Evolutionary conservation across 2,797 vertebrate genomes (phyloP), one percentile per base, ranked within the genome.

Genomic region (Peromyscus melanophrys): DNA sequence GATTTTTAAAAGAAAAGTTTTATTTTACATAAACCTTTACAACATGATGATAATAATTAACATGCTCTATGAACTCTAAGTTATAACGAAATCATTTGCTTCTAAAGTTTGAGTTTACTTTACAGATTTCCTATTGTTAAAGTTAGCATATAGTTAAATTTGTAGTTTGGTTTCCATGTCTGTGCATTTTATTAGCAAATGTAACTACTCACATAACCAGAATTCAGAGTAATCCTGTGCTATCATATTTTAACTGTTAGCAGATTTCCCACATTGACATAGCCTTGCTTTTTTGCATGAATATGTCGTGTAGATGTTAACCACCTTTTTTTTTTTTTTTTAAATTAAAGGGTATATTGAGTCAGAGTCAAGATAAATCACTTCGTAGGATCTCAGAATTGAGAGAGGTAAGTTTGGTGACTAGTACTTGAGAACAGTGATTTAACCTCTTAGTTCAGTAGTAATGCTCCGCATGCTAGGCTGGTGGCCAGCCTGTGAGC

Each of bases 311-410:
- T 34, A 82, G 59, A 89, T 89, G 5, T 97, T 97, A 96, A 95
- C 31, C 4, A 88, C 7, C 23, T 37, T 40, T 46, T 37, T 92
- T 52, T 49, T 92, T 37, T 92, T 52, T 49, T 91, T 40, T 90
- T 29, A 85, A 78, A 93, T 95, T 89, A 96, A 96, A 99, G 99
- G 99, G 97, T 92, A 99, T 99, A 98, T 99, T 99, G 97, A 99
- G 99, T 98, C 99, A 99, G 98, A 99, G 99, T 99, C 99, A 99
- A 98, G 99, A 99, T 98, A 99, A 99, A 99, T 98, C 99, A 90
- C 99, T 99, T 93, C 99, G 99, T 83, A 99, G 99, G 98, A 99
- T 99, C 98, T 99, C 99, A 96, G 99, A 99, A 97, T 99, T 99
- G 81, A 99, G 99, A 98, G 99, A 99, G 99, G 99, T 99, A 98